These are phyloP conservation scores for Chiroxiphia lanceolata DNA, from an alignment of 2,797 vertebrate genomes.

Conservation along the genomic window DNA sequence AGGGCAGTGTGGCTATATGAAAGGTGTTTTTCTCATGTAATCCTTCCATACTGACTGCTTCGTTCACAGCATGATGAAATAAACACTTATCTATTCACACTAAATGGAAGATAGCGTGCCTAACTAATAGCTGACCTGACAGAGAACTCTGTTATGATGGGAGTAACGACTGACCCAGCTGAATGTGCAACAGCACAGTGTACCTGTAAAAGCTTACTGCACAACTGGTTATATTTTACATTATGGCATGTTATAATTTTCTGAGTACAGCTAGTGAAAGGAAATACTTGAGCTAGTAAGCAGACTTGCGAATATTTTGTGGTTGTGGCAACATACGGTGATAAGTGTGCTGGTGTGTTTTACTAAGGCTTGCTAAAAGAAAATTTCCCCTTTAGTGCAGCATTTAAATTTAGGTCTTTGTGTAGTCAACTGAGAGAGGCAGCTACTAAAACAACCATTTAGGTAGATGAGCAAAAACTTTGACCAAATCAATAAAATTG, in stretches of 20 bases:
- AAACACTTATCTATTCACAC: background rate
- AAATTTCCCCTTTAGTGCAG: background rate
- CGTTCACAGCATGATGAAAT: conserved; percentile 20
- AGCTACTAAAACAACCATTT: background rate
- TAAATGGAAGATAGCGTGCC: background rate
- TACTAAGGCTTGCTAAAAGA: background rate
- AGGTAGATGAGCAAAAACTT: background rate
- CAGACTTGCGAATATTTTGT: background rate
- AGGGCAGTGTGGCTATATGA: background rate
- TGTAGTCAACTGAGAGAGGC: background rate
- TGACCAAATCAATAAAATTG: background rate
- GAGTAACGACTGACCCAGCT: background rate
- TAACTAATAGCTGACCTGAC: conserved; percentile 7
- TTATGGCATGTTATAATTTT: background rate
- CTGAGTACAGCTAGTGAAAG: background rate
- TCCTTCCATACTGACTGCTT: conserved; percentile 10
- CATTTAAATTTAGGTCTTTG: background rate
- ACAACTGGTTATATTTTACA: background rate
- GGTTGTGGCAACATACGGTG: background rate
- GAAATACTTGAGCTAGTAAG: background rate
- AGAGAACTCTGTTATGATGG: background rate
- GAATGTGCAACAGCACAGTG: background rate
- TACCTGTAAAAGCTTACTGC: background rate
- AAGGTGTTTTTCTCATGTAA: background rate
- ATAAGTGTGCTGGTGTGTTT: background rate